Evolutionary conservation across 2,113 vertebrate genomes (phyloP).

Genomic region (Arvicanthis niloticus): DNA sequence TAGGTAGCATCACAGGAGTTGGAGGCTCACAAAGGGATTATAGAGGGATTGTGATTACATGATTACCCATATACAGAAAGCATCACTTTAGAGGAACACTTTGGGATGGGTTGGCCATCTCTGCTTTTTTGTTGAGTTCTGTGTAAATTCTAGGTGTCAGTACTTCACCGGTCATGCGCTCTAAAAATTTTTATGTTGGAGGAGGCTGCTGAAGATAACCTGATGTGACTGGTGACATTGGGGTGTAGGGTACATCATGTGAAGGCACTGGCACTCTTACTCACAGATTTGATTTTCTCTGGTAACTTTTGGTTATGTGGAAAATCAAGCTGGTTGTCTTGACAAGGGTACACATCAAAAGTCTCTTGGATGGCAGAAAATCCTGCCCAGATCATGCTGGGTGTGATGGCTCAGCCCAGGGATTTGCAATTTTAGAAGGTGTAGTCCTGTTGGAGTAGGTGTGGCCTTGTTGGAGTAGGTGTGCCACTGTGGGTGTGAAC

Average conservation of each 20-base stretch:
- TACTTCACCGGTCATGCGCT: not conserved
- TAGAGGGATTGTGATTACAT: not conserved
- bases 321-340: constrained; percentile 56
- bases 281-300: not conserved
- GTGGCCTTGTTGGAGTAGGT: no score
- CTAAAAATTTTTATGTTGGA: not conserved
- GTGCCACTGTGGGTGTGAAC: no score
- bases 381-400: rapidly evolving
- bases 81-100: not conserved
- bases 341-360: rapidly evolving
- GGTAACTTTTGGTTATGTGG: constrained; percentile 43
- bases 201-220: not conserved
- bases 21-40: not conserved
- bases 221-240: not conserved
- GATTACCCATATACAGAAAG: not conserved
- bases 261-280: not conserved
- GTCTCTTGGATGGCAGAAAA: not conserved
- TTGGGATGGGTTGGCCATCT: not conserved
- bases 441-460: no score
- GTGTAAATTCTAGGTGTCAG: not conserved
- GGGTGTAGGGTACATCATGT: rapidly evolving
- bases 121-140: not conserved
- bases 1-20: not conserved
- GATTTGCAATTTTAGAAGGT: no score
- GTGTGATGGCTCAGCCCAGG: no score